Evolutionary conservation across 2,113 vertebrate species (phyloP).

Genomic region (Todiramphus saurophagus): DNA sequence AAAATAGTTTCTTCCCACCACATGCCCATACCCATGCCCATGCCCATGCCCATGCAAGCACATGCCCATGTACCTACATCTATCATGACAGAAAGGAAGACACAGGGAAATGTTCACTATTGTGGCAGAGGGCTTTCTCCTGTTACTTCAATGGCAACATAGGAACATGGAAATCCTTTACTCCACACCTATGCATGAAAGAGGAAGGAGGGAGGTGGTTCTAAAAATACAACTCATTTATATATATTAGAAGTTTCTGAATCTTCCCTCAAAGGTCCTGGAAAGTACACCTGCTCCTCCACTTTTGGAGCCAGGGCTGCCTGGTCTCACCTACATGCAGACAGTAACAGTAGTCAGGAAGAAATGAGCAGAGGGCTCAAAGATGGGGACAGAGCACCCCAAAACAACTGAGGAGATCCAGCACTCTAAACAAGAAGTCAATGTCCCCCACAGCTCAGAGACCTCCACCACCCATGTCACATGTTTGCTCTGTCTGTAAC

Average conservation of each 20-base stretch:
- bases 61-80: rapidly evolving
- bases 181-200: not conserved
- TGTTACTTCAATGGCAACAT: not conserved
- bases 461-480: rapidly evolving
- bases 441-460: not conserved
- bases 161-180: not conserved
- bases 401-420: not conserved
- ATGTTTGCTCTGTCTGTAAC: not conserved
- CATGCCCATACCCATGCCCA: rapidly evolving
- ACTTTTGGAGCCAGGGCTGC: not conserved
- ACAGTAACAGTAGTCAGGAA: not conserved
- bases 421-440: not conserved
- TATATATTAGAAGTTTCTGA: not conserved
- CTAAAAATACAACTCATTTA: not conserved
- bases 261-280: not conserved
- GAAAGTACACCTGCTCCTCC: not conserved
- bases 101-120: not conserved
- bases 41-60: not conserved
- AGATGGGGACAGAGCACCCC: not conserved
- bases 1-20: not conserved
- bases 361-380: not conserved
- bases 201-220: not conserved
- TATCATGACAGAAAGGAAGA: not conserved
- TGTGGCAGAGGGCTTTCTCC: not conserved
- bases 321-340: not conserved